Base-by-base conservation (phyloP, 1,140 invertebrate species). In the Scylla paramamosain region DNA sequence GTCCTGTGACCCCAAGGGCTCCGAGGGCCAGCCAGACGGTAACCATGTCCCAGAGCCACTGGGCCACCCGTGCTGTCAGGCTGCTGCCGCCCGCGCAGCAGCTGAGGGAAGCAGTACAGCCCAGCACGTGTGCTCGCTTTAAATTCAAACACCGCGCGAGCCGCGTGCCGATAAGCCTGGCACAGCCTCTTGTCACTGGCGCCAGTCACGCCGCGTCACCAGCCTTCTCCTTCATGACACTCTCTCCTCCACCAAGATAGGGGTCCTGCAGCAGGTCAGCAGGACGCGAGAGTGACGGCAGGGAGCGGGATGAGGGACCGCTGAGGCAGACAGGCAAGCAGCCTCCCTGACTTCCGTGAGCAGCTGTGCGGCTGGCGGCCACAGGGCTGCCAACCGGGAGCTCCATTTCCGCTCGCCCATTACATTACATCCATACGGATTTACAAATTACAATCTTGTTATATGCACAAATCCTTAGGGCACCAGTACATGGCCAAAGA, bases 91-190 rank as follows among this genome's bases (percentile, higher is more conserved):
- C 29, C 31, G 84, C 39, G 16, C 31, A 14, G 14, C 39, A 32
- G 29, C 14, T 87, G 0, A 31, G 31, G 31, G 31, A 77, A 32
- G 45, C 25, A 39, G n/a, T 14, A 32, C 67, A 45, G 45, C 67
- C 67, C 52, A 92, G 83, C 91, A 95, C 91, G 91, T 95, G 91
- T 45, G 16, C 25, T 77, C 91, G 87, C 77, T 95, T 95, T 92
- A 95, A 95, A 92, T 95, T 95, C 94, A 95, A 95, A 95, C 48
- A 92, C 48, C 91, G 94, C 94, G 94, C 94, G 94, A 86, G 94
- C 91, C 94, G 91, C 94, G 94, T 95, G 94, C 59, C 28, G 84
- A 46, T 16, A 59, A 25, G 84, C 29, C 91, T 77, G 67, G 12
- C 67, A 77, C 67, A n/a, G 67, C 67, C 2, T 39, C 39, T 12